These are phyloP conservation scores for Bombus huntii DNA, from an alignment of 1,140 invertebrate genomes.

Conservation along the genomic window DNA sequence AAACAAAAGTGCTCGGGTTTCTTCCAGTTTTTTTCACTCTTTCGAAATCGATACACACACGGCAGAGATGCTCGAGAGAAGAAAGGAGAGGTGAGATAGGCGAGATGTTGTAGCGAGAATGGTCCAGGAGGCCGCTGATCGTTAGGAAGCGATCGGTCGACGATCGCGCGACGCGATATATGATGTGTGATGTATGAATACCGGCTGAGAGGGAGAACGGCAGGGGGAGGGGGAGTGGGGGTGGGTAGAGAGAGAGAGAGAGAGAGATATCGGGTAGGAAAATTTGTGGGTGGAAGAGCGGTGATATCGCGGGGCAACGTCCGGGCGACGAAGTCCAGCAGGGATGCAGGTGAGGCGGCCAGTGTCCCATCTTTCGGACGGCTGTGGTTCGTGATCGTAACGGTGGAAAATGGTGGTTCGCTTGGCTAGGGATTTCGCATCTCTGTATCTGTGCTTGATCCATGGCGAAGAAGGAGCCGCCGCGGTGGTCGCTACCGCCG, in stretches of 20 bases:
- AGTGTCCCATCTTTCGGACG: constrained; percentile 32
- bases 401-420: background rate
- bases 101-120: background rate
- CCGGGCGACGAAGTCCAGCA: constrained; percentile 30
- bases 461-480: constrained; percentile 53
- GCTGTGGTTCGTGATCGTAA: constrained; percentile 25
- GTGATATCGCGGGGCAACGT: constrained; percentile 24
- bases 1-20: background rate
- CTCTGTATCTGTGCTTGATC: constrained; percentile 55
- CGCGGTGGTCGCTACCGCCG: background rate
- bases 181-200: background rate
- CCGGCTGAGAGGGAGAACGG: no score
- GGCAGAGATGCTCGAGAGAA: background rate
- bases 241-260: background rate
- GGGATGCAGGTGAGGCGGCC: constrained; percentile 21
- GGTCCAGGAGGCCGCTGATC: background rate
- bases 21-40: background rate
- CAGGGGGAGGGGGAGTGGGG: background rate
- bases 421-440: constrained; percentile 43
- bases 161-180: background rate
- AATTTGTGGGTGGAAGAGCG: background rate
- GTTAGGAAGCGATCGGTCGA: background rate
- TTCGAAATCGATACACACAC: constrained; percentile 16
- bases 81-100: background rate
- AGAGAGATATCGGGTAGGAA: background rate